Percentiles rank a stretch among this genome's conserved stretches.
Conservation (phyloP, 2,888 invertebrate genomes). For the Parnassius glacialis region DNA sequence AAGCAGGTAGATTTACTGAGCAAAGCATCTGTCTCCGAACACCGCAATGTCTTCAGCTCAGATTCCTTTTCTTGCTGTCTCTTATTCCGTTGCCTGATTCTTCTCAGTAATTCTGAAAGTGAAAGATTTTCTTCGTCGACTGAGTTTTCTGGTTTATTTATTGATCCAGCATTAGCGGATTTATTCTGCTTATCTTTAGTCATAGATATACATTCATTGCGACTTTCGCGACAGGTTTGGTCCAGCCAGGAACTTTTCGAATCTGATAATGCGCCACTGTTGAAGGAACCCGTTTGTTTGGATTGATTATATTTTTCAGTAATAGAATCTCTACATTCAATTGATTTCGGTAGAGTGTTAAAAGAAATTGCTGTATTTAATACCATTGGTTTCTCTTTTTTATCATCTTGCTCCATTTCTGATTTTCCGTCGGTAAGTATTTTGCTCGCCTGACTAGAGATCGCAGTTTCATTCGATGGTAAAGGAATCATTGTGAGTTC, state of each 20-base stretch:
- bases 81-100: constrained; percentile 45
- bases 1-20: constrained; percentile 24
- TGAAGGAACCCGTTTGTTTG: too few relatives aligned
- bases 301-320: too few relatives aligned
- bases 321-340: neutral
- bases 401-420: neutral
- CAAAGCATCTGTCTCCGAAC: neutral
- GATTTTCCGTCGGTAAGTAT: neutral
- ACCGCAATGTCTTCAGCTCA: neutral
- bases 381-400: neutral
- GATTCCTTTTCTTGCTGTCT: constrained; percentile 7
- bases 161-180: neutral
- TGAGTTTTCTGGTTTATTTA: neutral
- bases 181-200: neutral
- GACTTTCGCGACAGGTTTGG: neutral
- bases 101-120: constrained; percentile 49
- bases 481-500: constrained; percentile 6
- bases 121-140: constrained; percentile 33
- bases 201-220: neutral
- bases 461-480: constrained; percentile 8
- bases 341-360: neutral
- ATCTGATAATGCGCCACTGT: neutral
- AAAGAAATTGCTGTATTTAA: constrained; percentile 1
- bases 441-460: constrained; percentile 10
- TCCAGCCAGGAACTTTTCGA: neutral